Evolutionary conservation across 2,797 vertebrate species (phyloP).

Genomic region (Pyrocephalus nanus): DNA sequence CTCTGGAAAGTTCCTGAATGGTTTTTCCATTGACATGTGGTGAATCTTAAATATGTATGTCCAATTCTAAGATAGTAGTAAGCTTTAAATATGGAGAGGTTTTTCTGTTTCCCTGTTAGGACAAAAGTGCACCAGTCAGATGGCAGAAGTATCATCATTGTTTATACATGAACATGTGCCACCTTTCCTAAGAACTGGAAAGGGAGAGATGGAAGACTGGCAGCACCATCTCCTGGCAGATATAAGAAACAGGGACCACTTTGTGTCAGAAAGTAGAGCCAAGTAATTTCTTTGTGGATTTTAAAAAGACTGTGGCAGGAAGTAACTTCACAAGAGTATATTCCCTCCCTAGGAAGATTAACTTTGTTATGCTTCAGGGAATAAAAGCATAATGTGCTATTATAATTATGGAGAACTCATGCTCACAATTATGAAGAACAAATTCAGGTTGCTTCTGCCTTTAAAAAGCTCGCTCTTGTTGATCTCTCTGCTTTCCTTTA

Average conservation of each 20-base stretch:
- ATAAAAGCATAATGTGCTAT: background rate
- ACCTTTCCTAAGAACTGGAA: slow-evolving; percentile 5
- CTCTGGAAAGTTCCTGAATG: background rate
- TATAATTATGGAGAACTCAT: background rate
- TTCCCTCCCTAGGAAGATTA: background rate
- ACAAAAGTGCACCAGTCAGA: background rate
- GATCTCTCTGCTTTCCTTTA: background rate
- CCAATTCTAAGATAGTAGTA: background rate
- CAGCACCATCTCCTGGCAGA: slow-evolving; percentile 68
- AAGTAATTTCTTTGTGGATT: background rate
- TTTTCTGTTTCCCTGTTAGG: background rate
- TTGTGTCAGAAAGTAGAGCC: background rate
- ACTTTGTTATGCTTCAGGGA: background rate
- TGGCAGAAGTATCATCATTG: background rate
- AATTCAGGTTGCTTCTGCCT: slow-evolving; percentile 14
- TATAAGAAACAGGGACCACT: background rate
- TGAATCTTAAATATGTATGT: background rate
- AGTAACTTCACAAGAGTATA: slow-evolving; percentile 2
- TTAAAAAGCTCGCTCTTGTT: background rate
- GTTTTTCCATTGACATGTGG: background rate
- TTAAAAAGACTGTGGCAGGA: slow-evolving; percentile 11
- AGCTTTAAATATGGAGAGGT: background rate
- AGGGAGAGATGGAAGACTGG: slow-evolving; percentile 21
- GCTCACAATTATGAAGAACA: slow-evolving; percentile 1
- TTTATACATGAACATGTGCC: background rate